Evolutionary conservation across 2,888 invertebrate genomes (phyloP).

Genomic region (Eupithecia pulchellata): DNA sequence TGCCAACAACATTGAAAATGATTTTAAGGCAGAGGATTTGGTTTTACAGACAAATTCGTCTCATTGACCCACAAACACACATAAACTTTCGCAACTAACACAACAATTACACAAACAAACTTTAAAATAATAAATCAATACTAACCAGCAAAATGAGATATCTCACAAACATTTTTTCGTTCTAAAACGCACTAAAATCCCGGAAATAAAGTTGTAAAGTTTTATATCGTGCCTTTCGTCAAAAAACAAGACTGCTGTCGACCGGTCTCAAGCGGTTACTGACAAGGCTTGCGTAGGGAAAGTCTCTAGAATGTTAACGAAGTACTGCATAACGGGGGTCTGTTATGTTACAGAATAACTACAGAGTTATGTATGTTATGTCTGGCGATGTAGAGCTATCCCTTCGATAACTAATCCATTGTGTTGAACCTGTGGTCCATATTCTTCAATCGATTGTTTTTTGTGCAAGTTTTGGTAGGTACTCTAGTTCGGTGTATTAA

Average conservation of each 20-base stretch:
- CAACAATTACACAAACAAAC: neutral
- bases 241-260: neutral
- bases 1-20: neutral
- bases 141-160: neutral
- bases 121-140: neutral
- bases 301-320: slow-evolving; percentile 5
- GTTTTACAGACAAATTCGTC: slow-evolving; percentile 26
- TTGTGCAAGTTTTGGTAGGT: too few species aligned
- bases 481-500: too few species aligned
- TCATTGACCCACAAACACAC: slow-evolving; percentile 39
- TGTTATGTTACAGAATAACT: neutral
- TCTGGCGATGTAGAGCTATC: neutral
- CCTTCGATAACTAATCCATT: neutral
- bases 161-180: neutral
- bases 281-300: slow-evolving; percentile 1
- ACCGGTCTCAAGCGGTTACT: neutral
- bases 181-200: neutral
- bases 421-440: neutral
- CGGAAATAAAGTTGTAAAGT: neutral
- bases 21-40: slow-evolving; percentile 7
- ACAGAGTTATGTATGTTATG: neutral
- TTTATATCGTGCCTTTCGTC: neutral
- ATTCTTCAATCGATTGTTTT: too few species aligned
- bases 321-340: slow-evolving; percentile 1
- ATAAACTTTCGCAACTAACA: slow-evolving; percentile 21